Evolutionary conservation across 2,888 invertebrate species (phyloP).

Genomic region (Maniola hyperantus): DNA sequence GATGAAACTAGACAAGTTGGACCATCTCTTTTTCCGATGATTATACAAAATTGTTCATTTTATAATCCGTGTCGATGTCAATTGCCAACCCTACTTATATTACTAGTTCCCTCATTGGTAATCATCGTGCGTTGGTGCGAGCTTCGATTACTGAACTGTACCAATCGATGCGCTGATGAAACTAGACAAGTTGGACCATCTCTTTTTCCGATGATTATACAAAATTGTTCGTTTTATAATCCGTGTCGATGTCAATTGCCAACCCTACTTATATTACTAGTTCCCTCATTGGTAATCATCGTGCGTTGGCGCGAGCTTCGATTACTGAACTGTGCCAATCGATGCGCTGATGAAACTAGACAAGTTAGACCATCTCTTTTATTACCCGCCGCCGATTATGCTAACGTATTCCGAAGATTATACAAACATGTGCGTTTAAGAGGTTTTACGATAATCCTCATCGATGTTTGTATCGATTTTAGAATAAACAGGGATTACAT

Average conservation of each 20-base stretch:
- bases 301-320: conserved; percentile 11
- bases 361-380: conserved; percentile 2
- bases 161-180: conserved; percentile 19
- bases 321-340: conserved; percentile 25
- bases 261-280: conserved; percentile 1
- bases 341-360: conserved; percentile 20
- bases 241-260: background rate
- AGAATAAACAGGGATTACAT: no score
- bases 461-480: no score
- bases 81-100: conserved; percentile 3
- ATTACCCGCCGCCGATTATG: conserved; percentile 5
- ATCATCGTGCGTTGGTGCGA: conserved; percentile 10
- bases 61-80: background rate
- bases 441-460: background rate
- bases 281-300: conserved; percentile 11
- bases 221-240: background rate
- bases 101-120: conserved; percentile 2
- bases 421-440: background rate
- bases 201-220: background rate
- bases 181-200: conserved; percentile 14
- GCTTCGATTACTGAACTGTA: conserved; percentile 21
- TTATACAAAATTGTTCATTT: background rate
- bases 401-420: background rate
- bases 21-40: conserved; percentile 1
- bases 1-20: conserved; percentile 16